Evolutionary conservation across 1,140 invertebrate genomes (phyloP), one percentile per base, ranked within the genome.

Genomic region (Leptinotarsa lineolata): DNA sequence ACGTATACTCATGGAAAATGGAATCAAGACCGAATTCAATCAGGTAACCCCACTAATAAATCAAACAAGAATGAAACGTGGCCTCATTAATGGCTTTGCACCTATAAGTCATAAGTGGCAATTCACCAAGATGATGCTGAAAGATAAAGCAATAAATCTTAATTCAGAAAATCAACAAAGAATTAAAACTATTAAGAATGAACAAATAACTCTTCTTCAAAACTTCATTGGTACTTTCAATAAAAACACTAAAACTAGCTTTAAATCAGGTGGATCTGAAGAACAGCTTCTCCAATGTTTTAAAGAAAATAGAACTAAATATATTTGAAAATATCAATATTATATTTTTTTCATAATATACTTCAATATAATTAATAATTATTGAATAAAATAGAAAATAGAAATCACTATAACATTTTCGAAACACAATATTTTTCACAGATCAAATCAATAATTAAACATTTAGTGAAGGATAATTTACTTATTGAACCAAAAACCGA

Each of bases 11-110:
- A n/a, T 11, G 6, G 15, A 58, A n/a, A 58, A 58, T 58, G 4
- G 4, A 20, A 58, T 58, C 54, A 58, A 58, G 4, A 59, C 16
- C 54, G 71, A 4, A 24, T 69, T 16, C 24, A 74, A 54, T 22
- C 64, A 16, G 67, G 46, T 24, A 18, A 54, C 24, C 18, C 13
- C 54, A 16, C 16, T 20, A 59, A 59, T n/a, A 12, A n/a, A n/a
- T n/a, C 16, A 59, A n/a, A 15, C 4, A 59, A 15, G 18, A 20
- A 59, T n/a, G 44, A 75, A 46, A 70, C 22, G 45, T 39, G 61
- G 59, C 5, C 16, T 76, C 48, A 46, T 76, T 48, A 70, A 74
- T 39, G 72, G 45, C 16, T 48, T 76, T 60, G 75, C 72, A 15
- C 45, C 44, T 73, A 58, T 70, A 73, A 73, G 24, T 21, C 4